Evolutionary conservation across 1,140 invertebrate species (phyloP), one percentile per base, ranked within the genome.

Genomic region (Procambarus clarkii): DNA sequence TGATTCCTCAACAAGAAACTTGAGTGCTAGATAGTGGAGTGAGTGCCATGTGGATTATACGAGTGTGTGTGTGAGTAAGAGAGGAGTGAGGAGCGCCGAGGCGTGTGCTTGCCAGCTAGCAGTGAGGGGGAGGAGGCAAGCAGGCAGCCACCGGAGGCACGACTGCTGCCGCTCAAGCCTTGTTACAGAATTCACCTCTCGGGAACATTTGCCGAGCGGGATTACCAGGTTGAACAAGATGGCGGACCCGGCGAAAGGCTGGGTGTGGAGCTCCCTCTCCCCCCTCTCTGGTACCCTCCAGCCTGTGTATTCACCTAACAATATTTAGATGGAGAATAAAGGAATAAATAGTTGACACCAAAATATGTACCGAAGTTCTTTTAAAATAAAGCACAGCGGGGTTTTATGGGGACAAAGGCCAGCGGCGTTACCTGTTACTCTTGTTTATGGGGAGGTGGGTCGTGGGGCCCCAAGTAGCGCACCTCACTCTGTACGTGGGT

Each of bases 141-240:
- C n/a, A 44, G 24, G 69, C 0, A 74, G n/a, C n/a, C n/a, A 24
- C 11, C 21, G 4, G 2, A 34, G 69, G 69, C 4, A 34, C n/a
- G 5, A n/a, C n/a, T 34, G n/a, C 21, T 7, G 7, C 8, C 21
- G 48, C 79, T 58, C 79, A 81, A 81, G 79, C n/a, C 48, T 58
- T 21, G 54, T 81, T 58, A 34, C 34, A 81, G 48, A 81, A 58
- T 81, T 21, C 48, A 50, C 3, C 21, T n/a, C 48, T 81, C 48
- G 79, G 79, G 44, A 80, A 80, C 78, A 80, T 80, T 80, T 80
- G 78, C 45, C 46, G 13, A 80, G 45, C n/a, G 44, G 50, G 79
- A 58, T 81, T 81, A 81, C 79, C 79, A 58, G 79, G 48, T n/a
- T 81, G 79, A 81, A 81, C 79, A 81, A 81, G 48, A 81, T 81